phyloP scores from a whole-genome alignment of 2,113 vertebrate genomes.

The Labrus mixtus region DNA sequence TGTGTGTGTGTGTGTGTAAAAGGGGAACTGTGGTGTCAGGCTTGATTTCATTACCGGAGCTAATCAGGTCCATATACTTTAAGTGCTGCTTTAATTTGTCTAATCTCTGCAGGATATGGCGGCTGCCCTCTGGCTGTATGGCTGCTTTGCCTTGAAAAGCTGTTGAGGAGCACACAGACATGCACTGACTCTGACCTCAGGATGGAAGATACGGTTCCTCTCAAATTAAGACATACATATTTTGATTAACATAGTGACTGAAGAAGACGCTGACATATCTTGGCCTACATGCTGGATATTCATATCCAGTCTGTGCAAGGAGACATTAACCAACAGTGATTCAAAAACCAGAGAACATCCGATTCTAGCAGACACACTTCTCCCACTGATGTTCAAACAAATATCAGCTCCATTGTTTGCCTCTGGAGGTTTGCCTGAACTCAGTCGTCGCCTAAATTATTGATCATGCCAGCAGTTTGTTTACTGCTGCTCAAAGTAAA shows the following conservation, averaged over 20 bases:
- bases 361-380: neutral
- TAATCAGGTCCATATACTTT: constrained; percentile 80
- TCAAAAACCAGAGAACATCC: neutral
- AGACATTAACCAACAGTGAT: neutral
- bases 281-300: neutral
- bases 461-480: neutral
- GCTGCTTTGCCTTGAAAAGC: constrained; percentile 54
- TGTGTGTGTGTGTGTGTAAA: constrained; percentile 25
- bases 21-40: constrained; percentile 61
- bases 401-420: neutral
- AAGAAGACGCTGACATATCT: neutral
- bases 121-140: constrained; percentile 48
- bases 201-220: constrained; percentile 2
- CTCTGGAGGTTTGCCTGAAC: constrained; percentile 1
- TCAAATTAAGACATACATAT: constrained; percentile 19
- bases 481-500: neutral
- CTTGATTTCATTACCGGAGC: constrained; percentile 73
- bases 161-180: constrained; percentile 29
- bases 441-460: neutral
- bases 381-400: neutral
- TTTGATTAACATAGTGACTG: constrained; percentile 6
- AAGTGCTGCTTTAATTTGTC: constrained; percentile 78
- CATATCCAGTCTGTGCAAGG: neutral
- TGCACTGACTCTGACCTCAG: constrained; percentile 13
- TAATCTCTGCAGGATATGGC: constrained; percentile 71